Percentiles rank a stretch among this genome's conserved stretches.
These are phyloP conservation scores for Dorcus parallelipipedus DNA, from an alignment of 2,888 invertebrate species.

Conservation along the genomic window DNA sequence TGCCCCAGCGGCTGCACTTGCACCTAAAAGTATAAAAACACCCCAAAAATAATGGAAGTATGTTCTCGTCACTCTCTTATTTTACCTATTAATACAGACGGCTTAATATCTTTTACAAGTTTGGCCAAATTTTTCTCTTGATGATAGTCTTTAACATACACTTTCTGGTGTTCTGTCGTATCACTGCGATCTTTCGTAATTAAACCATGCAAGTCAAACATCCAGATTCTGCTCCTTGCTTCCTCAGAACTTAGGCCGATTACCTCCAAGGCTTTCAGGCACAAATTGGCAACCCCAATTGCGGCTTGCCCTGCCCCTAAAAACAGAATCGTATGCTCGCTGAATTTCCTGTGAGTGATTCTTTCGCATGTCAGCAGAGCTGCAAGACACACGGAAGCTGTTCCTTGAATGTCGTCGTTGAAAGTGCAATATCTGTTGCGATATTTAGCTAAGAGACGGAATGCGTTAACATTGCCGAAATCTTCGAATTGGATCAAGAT, in stretches of 20 bases:
- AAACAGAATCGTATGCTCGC: slow-evolving; percentile 86
- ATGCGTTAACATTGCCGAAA: slow-evolving; percentile 96
- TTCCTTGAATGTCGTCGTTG: slow-evolving; percentile 99
- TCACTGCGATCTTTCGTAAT: slow-evolving; percentile 86
- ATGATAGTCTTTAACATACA: slow-evolving; percentile 74
- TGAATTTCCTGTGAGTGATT: slow-evolving; percentile 76
- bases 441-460: slow-evolving; percentile 87
- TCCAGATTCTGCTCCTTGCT: slow-evolving; percentile 82
- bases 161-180: slow-evolving; percentile 72
- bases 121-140: slow-evolving; percentile 76
- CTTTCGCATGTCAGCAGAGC: slow-evolving; percentile 85
- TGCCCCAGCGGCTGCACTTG: slow-evolving; percentile 88
- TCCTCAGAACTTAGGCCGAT: slow-evolving; percentile 73
- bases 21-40: slow-evolving; percentile 40
- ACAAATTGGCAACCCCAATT: slow-evolving; percentile 83
- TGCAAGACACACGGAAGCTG: slow-evolving; percentile 92
- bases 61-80: too few relatives aligned
- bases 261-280: slow-evolving; percentile 89
- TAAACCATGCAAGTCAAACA: slow-evolving; percentile 94
- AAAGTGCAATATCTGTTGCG: slow-evolving; percentile 88
- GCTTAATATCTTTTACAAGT: slow-evolving; percentile 77
- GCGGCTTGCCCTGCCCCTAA: slow-evolving; percentile 89
- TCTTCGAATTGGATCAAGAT: slow-evolving; percentile 94
- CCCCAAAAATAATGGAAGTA: too few relatives aligned
- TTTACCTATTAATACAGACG: slow-evolving; percentile 87